These are phyloP conservation scores for Seira ritae DNA, from an alignment of 2,888 invertebrate species.

Conservation along the genomic window DNA sequence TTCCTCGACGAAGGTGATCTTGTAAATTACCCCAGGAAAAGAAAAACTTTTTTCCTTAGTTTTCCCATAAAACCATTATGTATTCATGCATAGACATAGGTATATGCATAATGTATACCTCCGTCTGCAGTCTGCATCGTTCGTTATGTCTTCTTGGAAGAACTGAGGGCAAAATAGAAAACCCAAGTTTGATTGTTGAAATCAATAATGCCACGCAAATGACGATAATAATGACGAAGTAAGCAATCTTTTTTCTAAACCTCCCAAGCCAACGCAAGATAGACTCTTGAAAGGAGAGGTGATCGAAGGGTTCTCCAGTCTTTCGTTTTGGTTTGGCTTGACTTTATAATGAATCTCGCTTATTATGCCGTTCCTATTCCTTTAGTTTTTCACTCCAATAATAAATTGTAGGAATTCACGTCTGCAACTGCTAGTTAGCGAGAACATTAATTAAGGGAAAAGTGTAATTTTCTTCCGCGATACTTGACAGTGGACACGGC, in stretches of 20 bases:
- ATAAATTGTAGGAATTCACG: constrained; percentile 1
- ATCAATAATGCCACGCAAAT: constrained; percentile 47
- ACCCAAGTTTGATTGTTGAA: constrained; percentile 61
- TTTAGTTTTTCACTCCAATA: not conserved
- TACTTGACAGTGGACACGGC: constrained; percentile 63
- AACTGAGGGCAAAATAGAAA: constrained; percentile 20
- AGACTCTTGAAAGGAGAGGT: too few relatives aligned
- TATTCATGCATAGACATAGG: constrained; percentile 8
- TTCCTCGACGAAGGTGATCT: not conserved
- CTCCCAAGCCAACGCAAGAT: too few relatives aligned
- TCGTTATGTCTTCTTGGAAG: too few relatives aligned
- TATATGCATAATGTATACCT: too few relatives aligned
- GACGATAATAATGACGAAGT: constrained; percentile 21
- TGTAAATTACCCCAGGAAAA: constrained; percentile 48
- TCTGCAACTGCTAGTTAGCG: constrained; percentile 50
- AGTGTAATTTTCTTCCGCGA: constrained; percentile 64
- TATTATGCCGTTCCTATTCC: too few relatives aligned
- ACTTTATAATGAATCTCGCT: too few relatives aligned
- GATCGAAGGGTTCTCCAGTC: too few relatives aligned
- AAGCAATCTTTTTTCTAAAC: not conserved
- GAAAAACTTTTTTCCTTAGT: constrained; percentile 29
- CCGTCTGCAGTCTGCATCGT: too few relatives aligned
- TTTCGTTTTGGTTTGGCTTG: too few relatives aligned
- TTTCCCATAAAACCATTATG: constrained; percentile 46
- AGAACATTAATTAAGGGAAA: constrained; percentile 62